A percentile compares a stretch with the other conserved stretches of the same genome.
These are phyloP conservation scores for Hypotaenidia okinawae DNA, from an alignment of 2,797 vertebrate species.

Conservation along the genomic window DNA sequence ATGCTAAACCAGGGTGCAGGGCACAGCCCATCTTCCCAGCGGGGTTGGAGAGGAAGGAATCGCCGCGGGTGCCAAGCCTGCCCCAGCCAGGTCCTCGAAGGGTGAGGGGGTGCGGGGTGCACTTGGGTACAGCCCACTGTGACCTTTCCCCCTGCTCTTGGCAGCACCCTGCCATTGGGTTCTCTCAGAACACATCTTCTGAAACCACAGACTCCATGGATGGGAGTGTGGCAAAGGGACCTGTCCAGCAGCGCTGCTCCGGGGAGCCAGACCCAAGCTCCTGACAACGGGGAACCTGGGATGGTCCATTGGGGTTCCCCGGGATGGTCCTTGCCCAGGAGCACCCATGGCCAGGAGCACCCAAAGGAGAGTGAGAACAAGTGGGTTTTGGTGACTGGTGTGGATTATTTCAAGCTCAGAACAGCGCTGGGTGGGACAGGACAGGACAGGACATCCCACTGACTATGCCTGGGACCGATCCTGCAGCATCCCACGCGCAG, in stretches of 20 bases:
- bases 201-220: neutral
- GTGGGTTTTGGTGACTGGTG: neutral
- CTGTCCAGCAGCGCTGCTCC: neutral
- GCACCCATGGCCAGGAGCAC: neutral
- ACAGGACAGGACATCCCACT: neutral
- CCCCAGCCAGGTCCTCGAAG: neutral
- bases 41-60: neutral
- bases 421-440: neutral
- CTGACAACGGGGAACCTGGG: neutral
- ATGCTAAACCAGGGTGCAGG: neutral
- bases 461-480: accelerated
- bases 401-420: neutral
- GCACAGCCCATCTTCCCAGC: neutral
- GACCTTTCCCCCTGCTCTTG: neutral
- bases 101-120: neutral
- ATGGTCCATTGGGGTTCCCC: neutral
- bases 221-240: accelerated
- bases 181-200: neutral
- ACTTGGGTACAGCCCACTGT: neutral
- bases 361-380: neutral
- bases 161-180: neutral
- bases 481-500: accelerated
- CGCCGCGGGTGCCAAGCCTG: neutral
- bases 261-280: neutral
- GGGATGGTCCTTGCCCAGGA: neutral